Base-by-base conservation (phyloP, 1,140 invertebrate species). In the Rhyacophila brunnea region DNA sequence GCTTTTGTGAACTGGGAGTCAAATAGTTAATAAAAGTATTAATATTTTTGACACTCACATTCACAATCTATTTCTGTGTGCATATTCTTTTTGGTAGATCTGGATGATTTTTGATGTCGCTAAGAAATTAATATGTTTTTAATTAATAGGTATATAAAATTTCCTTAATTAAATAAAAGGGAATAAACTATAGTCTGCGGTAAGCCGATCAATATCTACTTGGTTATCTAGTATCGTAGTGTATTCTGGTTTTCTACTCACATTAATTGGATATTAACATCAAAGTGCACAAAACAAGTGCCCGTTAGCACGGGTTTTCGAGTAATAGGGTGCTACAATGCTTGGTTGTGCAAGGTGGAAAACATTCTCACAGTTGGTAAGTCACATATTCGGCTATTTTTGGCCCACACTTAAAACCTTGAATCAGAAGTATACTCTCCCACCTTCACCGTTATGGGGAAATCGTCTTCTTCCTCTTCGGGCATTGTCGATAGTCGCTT, bases 391-490 rank as follows among this genome's bases (percentile, higher is more conserved):
- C 23, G 23, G 23, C 23, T 28, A 28, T 46, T 32, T 15, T 51
- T 20, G 36, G 11, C 19, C 34, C 48, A 44, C 20, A 54, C 34
- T 61, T 57, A 65, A 61, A 65, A 65, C 50, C 55, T 65, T 23
- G 63, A 65, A 60, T 65, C 63, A 46, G 58, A 65, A 45, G 58
- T 58, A 36, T 61, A 45, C 58, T 72, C 71, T 71, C 75, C 81
- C 75, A 83, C 81, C 81, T 83, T 83, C 64, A 78, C 70, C 9
- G 74, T 77, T 13, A 73, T 72, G 1, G 74, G 73, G 54, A 72
- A 64, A 55, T 83, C 80, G 42, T 79, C 77, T 68, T 79, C 77
- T 50, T 79, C 77, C 5, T 74, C 72, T 60, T 79, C 77, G 14
- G 71, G 71, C 77, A 79, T 79, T 14, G 72, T 74, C 1, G 77